Conservation (phyloP, 2,113 vertebrate species). For the Capra hircus region DNA sequence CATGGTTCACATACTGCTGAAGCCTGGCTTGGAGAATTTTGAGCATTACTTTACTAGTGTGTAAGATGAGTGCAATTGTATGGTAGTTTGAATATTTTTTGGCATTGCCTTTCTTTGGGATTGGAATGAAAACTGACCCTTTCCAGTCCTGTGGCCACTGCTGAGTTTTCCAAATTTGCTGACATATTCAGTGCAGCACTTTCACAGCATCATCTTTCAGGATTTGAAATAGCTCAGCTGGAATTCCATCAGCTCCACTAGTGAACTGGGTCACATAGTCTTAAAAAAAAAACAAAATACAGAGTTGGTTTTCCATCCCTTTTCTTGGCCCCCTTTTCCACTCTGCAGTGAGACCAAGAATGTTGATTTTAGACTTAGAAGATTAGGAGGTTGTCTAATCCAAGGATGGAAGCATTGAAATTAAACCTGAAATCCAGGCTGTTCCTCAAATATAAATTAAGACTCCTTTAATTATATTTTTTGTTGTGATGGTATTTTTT, state of each 20-base stretch:
- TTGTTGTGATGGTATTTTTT: not conserved
- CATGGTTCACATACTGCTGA: not conserved
- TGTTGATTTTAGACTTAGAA: not conserved
- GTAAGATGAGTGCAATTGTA: not conserved
- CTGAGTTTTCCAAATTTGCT: not conserved
- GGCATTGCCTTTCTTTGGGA: not conserved
- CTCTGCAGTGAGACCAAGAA: not conserved
- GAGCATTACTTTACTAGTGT: not conserved
- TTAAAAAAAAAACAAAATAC: not conserved
- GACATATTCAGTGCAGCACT: not conserved
- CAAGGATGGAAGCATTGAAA: not conserved
- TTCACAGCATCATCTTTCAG: not conserved
- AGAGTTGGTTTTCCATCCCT: not conserved
- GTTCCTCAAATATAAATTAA: not conserved
- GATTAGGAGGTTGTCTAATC: not conserved
- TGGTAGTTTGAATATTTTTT: not conserved
- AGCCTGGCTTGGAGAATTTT: not conserved
- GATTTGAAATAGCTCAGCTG: not conserved
- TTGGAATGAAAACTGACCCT: not conserved
- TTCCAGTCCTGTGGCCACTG: not conserved
- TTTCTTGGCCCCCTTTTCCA: not conserved
- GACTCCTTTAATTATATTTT: not conserved
- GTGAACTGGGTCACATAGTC: not conserved
- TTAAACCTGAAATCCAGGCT: not conserved
- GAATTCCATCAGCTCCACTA: not conserved